These are phyloP conservation scores for Hemiprocne comata DNA, from an alignment of 2,113 vertebrate species.

Conservation along the genomic window DNA sequence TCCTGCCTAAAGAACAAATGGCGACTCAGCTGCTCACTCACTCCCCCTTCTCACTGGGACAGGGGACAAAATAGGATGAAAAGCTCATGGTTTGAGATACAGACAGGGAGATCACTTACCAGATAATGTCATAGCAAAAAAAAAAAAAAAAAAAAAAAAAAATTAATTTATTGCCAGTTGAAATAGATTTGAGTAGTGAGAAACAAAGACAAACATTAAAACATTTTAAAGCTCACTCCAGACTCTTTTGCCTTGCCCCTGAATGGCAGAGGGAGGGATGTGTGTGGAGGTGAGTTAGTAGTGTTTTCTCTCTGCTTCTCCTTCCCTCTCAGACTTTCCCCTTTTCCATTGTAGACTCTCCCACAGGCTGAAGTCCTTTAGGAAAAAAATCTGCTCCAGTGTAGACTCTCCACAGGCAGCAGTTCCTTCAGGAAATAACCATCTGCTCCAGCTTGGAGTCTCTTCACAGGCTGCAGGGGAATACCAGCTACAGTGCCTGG, in stretches of 20 bases:
- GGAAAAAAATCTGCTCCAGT: no score
- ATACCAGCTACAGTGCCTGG: no score
- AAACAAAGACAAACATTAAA: no score
- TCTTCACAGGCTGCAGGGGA: no score
- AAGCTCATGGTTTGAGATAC: not conserved
- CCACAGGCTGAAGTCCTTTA: no score
- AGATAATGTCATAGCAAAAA: not conserved
- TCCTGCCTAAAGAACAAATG: not conserved
- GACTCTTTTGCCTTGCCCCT: not conserved
- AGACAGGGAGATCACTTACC: not conserved
- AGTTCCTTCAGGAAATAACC: no score
- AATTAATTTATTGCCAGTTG: not conserved
- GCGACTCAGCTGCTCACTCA: not conserved
- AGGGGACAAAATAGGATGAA: not conserved
- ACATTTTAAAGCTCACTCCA: not conserved
- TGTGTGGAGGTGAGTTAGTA: rapidly evolving
- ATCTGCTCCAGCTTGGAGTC: no score
- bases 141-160: not conserved
- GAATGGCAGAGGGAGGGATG: not conserved
- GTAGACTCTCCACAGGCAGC: no score
- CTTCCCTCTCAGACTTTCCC: no score
- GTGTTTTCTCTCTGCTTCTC: not conserved
- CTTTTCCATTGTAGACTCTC: no score
- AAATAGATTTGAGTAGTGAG: no score
- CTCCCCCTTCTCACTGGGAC: not conserved